Conservation (phyloP, 2,797 vertebrate species). For the Lepilemur ruficaudatus region DNA sequence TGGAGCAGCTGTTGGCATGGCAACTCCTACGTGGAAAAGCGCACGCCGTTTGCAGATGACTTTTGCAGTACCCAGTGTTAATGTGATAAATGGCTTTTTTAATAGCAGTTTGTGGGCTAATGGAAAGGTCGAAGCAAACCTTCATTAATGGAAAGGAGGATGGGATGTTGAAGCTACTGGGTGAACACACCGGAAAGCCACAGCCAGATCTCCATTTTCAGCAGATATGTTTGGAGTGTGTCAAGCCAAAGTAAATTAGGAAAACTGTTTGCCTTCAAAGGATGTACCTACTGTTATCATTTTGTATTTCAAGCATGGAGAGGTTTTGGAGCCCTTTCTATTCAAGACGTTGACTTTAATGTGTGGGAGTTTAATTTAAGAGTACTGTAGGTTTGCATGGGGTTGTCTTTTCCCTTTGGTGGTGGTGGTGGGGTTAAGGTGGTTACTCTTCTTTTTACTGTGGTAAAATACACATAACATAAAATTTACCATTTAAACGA, state of each 20-base stretch:
- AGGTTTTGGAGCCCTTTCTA: background rate
- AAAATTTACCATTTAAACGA: background rate
- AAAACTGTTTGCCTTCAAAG: background rate
- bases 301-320: background rate
- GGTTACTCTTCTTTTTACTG: background rate
- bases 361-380: background rate
- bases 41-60: slow-evolving; percentile 70
- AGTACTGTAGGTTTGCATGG: background rate
- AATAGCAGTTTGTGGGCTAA: slow-evolving; percentile 80
- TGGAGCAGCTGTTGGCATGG: slow-evolving; percentile 79
- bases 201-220: background rate
- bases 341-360: background rate
- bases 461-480: background rate
- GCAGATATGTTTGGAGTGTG: background rate
- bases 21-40: slow-evolving; percentile 77
- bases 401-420: background rate
- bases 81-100: slow-evolving; percentile 81
- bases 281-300: background rate
- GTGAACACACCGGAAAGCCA: background rate
- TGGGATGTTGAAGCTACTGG: slow-evolving; percentile 43
- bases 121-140: slow-evolving; percentile 73
- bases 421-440: background rate
- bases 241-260: background rate
- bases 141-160: slow-evolving; percentile 58
- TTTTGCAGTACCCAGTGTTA: slow-evolving; percentile 75